A percentile compares a stretch with the other conserved stretches of the same genome.
Conservation (phyloP, 2,888 invertebrate species). For the Drymonia ruficornis region DNA sequence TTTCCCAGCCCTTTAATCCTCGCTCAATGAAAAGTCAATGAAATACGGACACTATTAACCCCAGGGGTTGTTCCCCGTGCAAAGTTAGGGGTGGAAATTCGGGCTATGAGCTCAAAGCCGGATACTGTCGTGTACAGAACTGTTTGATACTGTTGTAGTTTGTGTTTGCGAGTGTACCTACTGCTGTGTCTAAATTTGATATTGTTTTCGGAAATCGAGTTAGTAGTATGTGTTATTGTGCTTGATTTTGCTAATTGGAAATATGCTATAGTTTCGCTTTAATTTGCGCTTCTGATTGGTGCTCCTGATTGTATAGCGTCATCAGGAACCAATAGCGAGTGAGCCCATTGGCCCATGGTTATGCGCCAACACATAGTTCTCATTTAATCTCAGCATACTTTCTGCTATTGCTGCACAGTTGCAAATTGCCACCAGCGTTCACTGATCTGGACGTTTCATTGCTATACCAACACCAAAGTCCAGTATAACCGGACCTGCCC, state of each 20-base stretch:
- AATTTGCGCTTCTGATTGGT: too few relatives aligned
- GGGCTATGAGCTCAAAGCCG: slow-evolving; percentile 1
- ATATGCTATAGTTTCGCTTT: not conserved
- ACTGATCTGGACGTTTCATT: slow-evolving; percentile 59
- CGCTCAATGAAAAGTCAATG: slow-evolving; percentile 30
- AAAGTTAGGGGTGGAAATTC: slow-evolving; percentile 1
- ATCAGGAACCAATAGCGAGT: too few relatives aligned
- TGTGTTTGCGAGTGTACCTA: slow-evolving; percentile 3
- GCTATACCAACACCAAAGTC: slow-evolving; percentile 35
- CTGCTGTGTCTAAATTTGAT: slow-evolving; percentile 1
- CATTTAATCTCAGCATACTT: not conserved
- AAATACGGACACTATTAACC: slow-evolving; percentile 29
- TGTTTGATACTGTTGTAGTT: slow-evolving; percentile 23
- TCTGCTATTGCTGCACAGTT: slow-evolving; percentile 1
- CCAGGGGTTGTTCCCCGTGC: slow-evolving; percentile 21
- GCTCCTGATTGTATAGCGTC: too few relatives aligned
- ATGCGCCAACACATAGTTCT: too few relatives aligned
- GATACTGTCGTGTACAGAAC: slow-evolving; percentile 7
- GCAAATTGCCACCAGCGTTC: slow-evolving; percentile 48
- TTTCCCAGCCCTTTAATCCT: slow-evolving; percentile 6
- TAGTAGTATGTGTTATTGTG: not conserved
- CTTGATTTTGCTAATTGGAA: not conserved
- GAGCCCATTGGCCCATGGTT: too few relatives aligned
- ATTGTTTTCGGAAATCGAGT: not conserved
- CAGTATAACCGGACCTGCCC: slow-evolving; percentile 26